phyloP scores from a whole-genome alignment of 1,140 invertebrate genomes.

The Brachionus koreanus region DNA sequence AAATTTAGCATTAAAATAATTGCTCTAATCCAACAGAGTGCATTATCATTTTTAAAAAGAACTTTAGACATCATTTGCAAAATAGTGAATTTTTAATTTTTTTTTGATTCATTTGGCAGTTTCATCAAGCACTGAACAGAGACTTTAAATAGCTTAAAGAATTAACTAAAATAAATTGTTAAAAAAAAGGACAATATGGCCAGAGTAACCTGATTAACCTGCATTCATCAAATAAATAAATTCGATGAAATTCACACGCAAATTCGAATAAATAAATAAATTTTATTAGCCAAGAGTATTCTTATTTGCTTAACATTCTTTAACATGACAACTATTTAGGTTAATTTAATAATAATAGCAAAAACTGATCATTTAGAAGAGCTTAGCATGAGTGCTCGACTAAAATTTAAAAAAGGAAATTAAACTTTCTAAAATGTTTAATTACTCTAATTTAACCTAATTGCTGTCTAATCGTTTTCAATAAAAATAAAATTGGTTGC shows the following conservation, averaged over 20 bases:
- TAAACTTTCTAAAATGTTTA: background rate
- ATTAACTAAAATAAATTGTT: background rate
- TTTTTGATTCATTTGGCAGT: background rate
- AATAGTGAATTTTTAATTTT: background rate
- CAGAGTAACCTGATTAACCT: background rate
- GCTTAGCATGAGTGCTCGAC: slow-evolving; percentile 1
- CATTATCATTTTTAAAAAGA: background rate
- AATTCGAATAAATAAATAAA: background rate
- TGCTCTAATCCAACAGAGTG: background rate
- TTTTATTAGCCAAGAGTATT: background rate
- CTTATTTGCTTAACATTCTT: slow-evolving; percentile 18
- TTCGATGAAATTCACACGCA: background rate
- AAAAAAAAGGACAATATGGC: background rate
- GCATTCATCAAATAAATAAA: background rate
- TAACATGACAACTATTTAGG: slow-evolving; percentile 13
- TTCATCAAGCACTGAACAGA: background rate
- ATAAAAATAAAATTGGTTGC: background rate
- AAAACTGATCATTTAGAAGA: background rate
- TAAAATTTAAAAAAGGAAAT: background rate
- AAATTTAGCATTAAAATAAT: slow-evolving; percentile 1
- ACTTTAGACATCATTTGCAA: background rate
- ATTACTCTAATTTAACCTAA: slow-evolving; percentile 34
- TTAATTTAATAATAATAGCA: slow-evolving; percentile 5
- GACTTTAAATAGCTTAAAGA: background rate
- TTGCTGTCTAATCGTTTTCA: slow-evolving; percentile 9